phyloP scores from a whole-genome alignment of 2,797 vertebrate species.

The Moxostoma hubbsi region DNA sequence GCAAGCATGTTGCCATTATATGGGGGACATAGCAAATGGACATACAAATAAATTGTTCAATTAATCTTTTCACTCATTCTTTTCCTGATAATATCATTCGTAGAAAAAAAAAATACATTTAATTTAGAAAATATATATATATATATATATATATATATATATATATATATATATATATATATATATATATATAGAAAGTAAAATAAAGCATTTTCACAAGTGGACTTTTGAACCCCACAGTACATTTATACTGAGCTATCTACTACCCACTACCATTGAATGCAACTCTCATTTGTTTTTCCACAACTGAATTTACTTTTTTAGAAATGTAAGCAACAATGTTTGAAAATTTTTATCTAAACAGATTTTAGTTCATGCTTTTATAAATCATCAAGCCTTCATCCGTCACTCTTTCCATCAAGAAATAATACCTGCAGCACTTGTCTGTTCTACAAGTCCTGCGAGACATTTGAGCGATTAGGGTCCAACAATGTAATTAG shows the following conservation, averaged over 20 bases:
- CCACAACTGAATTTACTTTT: background rate
- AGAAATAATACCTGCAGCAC: background rate
- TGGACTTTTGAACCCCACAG: too few relatives aligned
- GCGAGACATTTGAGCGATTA: background rate
- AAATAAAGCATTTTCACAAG: too few relatives aligned
- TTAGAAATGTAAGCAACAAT: conserved; percentile 1
- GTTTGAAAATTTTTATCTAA: background rate
- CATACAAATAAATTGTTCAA: too few relatives aligned
- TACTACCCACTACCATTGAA: background rate
- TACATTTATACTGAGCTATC: background rate
- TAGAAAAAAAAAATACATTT: too few relatives aligned
- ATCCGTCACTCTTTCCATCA: background rate
- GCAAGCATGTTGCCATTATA: too few relatives aligned
- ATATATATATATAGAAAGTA: too few relatives aligned
- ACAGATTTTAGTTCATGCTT: background rate
- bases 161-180: too few relatives aligned
- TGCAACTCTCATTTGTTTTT: background rate
- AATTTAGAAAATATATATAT: too few relatives aligned
- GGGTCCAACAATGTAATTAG: background rate
- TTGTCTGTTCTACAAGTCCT: background rate
- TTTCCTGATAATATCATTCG: too few relatives aligned
- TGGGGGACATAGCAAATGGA: too few relatives aligned
- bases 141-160: too few relatives aligned
- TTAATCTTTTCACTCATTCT: too few relatives aligned
- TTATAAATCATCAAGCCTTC: background rate